Percentiles rank a stretch among this genome's conserved stretches.
Evolutionary conservation across 2,888 invertebrate species (phyloP).

Genomic region (Sarcophaga rosellei): DNA sequence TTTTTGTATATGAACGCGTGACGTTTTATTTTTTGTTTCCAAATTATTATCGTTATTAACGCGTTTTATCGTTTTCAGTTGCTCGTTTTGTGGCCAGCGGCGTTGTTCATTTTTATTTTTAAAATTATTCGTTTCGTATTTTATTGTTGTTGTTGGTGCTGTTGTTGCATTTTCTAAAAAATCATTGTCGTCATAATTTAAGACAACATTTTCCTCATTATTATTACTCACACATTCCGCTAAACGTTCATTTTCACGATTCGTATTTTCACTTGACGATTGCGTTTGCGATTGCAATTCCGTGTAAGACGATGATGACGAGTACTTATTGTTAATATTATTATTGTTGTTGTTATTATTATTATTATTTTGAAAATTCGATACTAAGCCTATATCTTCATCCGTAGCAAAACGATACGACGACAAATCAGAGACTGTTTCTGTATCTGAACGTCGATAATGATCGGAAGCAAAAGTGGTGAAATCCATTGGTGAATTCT

Average conservation of each 20-base stretch:
- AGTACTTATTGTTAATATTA: slow-evolving; percentile 21
- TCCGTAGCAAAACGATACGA: slow-evolving; percentile 79
- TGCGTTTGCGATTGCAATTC: slow-evolving; percentile 43
- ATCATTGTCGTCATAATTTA: slow-evolving; percentile 54
- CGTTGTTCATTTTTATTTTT: slow-evolving; percentile 52
- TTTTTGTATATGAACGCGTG: slow-evolving; percentile 31
- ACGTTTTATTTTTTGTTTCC: slow-evolving; percentile 43
- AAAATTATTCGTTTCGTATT: slow-evolving; percentile 54
- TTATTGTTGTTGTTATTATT: slow-evolving; percentile 44
- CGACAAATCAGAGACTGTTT: slow-evolving; percentile 80
- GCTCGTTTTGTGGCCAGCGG: slow-evolving; percentile 18
- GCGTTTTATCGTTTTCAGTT: slow-evolving; percentile 16
- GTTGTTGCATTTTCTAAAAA: slow-evolving; percentile 42
- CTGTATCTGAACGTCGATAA: slow-evolving; percentile 73
- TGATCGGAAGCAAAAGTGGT: slow-evolving; percentile 70
- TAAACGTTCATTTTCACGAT: slow-evolving; percentile 35
- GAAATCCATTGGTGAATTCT: slow-evolving; percentile 32
- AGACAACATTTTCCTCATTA: slow-evolving; percentile 31
- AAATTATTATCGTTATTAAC: slow-evolving; percentile 25
- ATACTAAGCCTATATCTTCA: slow-evolving; percentile 73
- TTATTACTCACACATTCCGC: slow-evolving; percentile 56
- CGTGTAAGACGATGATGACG: slow-evolving; percentile 59
- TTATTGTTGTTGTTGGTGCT: slow-evolving; percentile 39
- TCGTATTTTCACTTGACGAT: slow-evolving; percentile 58
- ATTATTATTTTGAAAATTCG: slow-evolving; percentile 56